These are phyloP conservation scores for Calliopum simillimum DNA, from an alignment of 2,888 invertebrate species.

Conservation along the genomic window DNA sequence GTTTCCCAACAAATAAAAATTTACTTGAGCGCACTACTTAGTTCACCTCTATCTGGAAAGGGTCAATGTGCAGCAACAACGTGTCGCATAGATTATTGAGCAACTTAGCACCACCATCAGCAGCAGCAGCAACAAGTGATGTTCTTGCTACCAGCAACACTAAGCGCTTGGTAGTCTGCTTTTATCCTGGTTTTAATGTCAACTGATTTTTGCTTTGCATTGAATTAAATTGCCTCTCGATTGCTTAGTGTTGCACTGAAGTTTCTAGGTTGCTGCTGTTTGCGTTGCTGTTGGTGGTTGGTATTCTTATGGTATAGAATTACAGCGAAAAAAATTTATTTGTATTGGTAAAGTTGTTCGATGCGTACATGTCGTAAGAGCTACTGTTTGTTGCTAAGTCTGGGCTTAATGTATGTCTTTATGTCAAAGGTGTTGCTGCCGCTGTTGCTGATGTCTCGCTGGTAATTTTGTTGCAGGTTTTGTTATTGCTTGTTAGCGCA, in stretches of 20 bases:
- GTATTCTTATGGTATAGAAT: no score
- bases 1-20: no score
- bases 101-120: constrained; percentile 19
- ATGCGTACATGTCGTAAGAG: constrained; percentile 15
- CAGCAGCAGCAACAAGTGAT: neutral
- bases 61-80: no score
- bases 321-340: no score
- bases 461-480: neutral
- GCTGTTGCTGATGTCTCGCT: constrained; percentile 3
- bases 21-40: no score
- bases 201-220: no score
- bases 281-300: no score
- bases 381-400: constrained; percentile 28
- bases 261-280: neutral
- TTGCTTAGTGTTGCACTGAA: neutral
- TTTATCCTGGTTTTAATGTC: no score
- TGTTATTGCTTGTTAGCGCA: neutral
- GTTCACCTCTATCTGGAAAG: no score
- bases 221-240: no score
- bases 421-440: constrained; percentile 30
- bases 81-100: constrained; percentile 25
- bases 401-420: constrained; percentile 18
- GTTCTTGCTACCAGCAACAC: neutral
- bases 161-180: no score
- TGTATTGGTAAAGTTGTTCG: neutral